Conservation (phyloP, 1,140 invertebrate genomes). For the Ectropis grisescens region DNA sequence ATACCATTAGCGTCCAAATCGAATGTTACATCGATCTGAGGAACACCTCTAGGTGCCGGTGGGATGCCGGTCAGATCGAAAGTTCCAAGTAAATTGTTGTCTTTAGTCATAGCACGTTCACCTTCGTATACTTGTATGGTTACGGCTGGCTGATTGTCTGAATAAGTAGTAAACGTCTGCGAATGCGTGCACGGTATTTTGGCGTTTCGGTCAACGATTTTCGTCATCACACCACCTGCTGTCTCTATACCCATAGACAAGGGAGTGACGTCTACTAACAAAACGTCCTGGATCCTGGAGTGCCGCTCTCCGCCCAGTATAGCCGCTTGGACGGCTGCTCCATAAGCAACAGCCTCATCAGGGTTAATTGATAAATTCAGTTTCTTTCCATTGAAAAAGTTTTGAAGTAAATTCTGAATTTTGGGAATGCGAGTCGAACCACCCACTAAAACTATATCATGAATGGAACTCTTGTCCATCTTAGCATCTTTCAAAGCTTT, state of each 20-base stretch:
- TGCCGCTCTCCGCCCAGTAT: slow-evolving; percentile 62
- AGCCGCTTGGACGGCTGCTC: slow-evolving; percentile 64
- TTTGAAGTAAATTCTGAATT: slow-evolving; percentile 65
- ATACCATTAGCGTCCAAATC: slow-evolving; percentile 82
- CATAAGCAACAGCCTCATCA: slow-evolving; percentile 67
- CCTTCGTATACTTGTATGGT: slow-evolving; percentile 79
- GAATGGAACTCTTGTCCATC: slow-evolving; percentile 74
- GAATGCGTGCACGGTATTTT: slow-evolving; percentile 75
- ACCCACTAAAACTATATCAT: slow-evolving; percentile 81
- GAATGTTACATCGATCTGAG: slow-evolving; percentile 81
- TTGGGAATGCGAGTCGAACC: slow-evolving; percentile 77
- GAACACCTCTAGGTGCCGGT: slow-evolving; percentile 84
- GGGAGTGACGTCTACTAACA: slow-evolving; percentile 70
- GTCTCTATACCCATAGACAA: slow-evolving; percentile 74
- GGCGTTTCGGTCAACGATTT: slow-evolving; percentile 72
- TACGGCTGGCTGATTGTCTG: slow-evolving; percentile 80
- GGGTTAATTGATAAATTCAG: slow-evolving; percentile 70
- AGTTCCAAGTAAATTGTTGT: slow-evolving; percentile 82
- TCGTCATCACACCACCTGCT: slow-evolving; percentile 74
- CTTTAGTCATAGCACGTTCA: slow-evolving; percentile 82
- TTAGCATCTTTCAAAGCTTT: slow-evolving; percentile 77
- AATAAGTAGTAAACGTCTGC: slow-evolving; percentile 75
- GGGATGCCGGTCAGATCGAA: slow-evolving; percentile 86
- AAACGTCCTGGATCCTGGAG: slow-evolving; percentile 71
- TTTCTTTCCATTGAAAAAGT: slow-evolving; percentile 61